Evolutionary conservation across 2,113 vertebrate genomes (phyloP).

Genomic region (Chionomys nivalis): DNA sequence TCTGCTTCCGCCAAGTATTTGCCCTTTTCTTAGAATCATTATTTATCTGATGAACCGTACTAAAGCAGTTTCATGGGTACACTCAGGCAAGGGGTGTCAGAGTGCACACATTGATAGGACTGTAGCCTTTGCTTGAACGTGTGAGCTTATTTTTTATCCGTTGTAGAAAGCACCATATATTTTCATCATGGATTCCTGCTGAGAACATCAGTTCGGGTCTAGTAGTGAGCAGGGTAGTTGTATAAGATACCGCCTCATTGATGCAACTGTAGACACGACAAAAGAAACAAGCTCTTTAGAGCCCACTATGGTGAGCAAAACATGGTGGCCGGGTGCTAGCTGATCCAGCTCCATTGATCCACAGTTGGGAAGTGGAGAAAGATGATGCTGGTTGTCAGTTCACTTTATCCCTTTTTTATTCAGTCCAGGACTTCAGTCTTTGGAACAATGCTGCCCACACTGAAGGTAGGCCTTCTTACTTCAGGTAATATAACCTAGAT

Average conservation of each 20-base stretch:
- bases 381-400: background rate
- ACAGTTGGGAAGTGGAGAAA: background rate
- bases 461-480: too few species aligned
- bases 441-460: too few species aligned
- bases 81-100: constrained; percentile 45
- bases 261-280: background rate
- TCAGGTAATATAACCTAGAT: too few species aligned
- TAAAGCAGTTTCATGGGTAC: constrained; percentile 68
- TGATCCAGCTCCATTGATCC: background rate
- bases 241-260: background rate
- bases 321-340: background rate
- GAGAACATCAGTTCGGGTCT: background rate
- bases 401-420: too few species aligned
- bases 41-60: constrained; percentile 70
- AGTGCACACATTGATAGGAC: constrained; percentile 4
- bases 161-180: constrained; percentile 2
- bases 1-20: constrained; percentile 65
- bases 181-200: background rate
- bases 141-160: constrained; percentile 5
- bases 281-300: too few species aligned
- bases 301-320: background rate
- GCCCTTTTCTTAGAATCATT: constrained; percentile 80
- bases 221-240: background rate
- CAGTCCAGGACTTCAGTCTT: too few species aligned
- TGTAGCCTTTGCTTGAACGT: constrained; percentile 48